Evolutionary conservation across 2,797 vertebrate genomes (phyloP), one percentile per base, ranked within the genome.

Genomic region (Arnoldichthys spilopterus): DNA sequence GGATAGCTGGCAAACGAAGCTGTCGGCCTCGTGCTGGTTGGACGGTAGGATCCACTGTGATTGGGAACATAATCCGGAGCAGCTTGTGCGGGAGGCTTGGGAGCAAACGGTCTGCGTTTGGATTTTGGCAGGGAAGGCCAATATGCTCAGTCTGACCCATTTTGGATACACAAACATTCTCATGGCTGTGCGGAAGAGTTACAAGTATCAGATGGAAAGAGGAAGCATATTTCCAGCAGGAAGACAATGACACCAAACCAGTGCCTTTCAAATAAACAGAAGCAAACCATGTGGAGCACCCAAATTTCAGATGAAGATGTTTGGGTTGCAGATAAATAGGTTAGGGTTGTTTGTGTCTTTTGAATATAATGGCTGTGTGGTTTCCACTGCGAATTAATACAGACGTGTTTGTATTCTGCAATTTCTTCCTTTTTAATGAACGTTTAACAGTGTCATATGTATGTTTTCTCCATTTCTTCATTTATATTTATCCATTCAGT

Each of bases 31-130:
- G 86, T 83, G 72, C 69, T 74, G 58, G 77, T 77, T 81, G 72
- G 73, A 77, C 77, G 28, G 72, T 11, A 56, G 51, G 81, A 69
- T 83, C 69, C 67, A 66, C 56, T 58, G 68, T 82, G 81, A 83
- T 84, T 81, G 70, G 73, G 74, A 86, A 83, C 72, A 77, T 89
- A 86, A 90, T 90, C 86, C 87, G 56, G 40, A 83, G 74, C 72
- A 78, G 82, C 83, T 83, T 72, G 78, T 80, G 18, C 49, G 78
- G 81, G 70, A 76, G 74, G 83, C 80, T 66, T 47, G 61, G 83
- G 70, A 81, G 82, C 58, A 86, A 80, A 79, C 75, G 78, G 71
- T 72, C 74, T 30, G 58, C 49, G 22, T 74, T 51, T 54, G 72
- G 58, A 64, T 70, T 84, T 64, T 47, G 68, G 80, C 84, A 82